phyloP scores from a whole-genome alignment of 2,113 vertebrate genomes.

The Castor canadensis region DNA sequence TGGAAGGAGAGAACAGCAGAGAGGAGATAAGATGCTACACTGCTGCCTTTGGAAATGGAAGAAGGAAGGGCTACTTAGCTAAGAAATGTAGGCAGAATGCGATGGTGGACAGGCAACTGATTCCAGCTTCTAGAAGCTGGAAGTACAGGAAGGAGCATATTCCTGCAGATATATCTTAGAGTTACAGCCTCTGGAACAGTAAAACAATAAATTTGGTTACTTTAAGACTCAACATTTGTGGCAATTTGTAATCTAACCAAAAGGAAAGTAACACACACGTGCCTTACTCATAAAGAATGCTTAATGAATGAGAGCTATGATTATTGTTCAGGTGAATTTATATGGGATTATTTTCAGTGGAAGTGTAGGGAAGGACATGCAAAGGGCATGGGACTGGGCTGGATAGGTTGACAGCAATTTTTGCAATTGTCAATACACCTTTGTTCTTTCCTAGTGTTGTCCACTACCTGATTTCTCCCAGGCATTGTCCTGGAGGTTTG shows the following conservation, averaged over 20 bases:
- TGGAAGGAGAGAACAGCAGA: neutral
- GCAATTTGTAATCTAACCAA: neutral
- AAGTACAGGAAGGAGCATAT: neutral
- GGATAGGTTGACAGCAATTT: neutral
- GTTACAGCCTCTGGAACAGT: neutral
- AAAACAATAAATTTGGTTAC: neutral
- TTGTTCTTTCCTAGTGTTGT: neutral
- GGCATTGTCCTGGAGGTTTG: neutral
- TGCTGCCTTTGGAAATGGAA: neutral
- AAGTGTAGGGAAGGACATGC: neutral
- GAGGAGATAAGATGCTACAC: neutral
- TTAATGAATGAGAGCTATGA: neutral
- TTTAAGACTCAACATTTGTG: neutral
- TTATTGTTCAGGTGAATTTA: conserved; percentile 10
- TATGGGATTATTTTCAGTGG: neutral
- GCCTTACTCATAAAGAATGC: neutral
- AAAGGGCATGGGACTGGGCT: neutral
- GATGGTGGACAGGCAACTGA: too few relatives aligned
- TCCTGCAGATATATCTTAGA: neutral
- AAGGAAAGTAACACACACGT: conserved; percentile 2
- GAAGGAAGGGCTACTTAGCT: neutral
- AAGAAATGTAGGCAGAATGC: neutral
- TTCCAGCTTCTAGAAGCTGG: neutral
- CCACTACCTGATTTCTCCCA: neutral
- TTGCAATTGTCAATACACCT: neutral